These are phyloP conservation scores for Lochmaea capreae DNA, from an alignment of 2,888 invertebrate genomes.

Conservation along the genomic window DNA sequence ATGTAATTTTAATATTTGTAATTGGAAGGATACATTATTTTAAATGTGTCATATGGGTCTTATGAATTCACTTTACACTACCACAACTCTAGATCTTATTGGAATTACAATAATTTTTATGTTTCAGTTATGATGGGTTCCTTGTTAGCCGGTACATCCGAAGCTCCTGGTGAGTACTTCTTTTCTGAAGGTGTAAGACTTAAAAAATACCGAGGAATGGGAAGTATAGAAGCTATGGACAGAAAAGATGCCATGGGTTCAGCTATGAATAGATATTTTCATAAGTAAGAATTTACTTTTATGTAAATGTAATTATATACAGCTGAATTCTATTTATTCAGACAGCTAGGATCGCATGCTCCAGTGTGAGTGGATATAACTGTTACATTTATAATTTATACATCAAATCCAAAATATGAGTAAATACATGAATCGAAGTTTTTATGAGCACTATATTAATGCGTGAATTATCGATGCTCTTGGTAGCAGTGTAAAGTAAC, in stretches of 20 bases:
- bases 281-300: slow-evolving; percentile 35
- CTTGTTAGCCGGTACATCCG: slow-evolving; percentile 95
- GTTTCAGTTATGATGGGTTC: slow-evolving; percentile 97
- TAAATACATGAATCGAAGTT: too few species aligned
- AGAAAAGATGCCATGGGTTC: slow-evolving; percentile 86
- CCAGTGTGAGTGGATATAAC: background rate
- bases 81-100: background rate
- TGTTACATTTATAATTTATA: slow-evolving; percentile 1
- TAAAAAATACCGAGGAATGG: slow-evolving; percentile 99
- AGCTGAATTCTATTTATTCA: slow-evolving; percentile 17
- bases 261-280: slow-evolving; percentile 81
- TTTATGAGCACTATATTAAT: too few species aligned
- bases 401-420: too few species aligned
- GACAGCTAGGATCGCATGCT: background rate
- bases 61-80: too few species aligned
- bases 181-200: slow-evolving; percentile 97
- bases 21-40: background rate
- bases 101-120: slow-evolving; percentile 3
- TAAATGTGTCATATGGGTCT: too few species aligned
- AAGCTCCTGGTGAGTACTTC: slow-evolving; percentile 99
- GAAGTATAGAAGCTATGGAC: slow-evolving; percentile 98
- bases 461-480: too few species aligned
- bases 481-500: too few species aligned
- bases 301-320: slow-evolving; percentile 9
- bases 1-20: too few species aligned